Evolutionary conservation across 1,140 invertebrate species (phyloP).

Genomic region (Vanessa tameamea): DNA sequence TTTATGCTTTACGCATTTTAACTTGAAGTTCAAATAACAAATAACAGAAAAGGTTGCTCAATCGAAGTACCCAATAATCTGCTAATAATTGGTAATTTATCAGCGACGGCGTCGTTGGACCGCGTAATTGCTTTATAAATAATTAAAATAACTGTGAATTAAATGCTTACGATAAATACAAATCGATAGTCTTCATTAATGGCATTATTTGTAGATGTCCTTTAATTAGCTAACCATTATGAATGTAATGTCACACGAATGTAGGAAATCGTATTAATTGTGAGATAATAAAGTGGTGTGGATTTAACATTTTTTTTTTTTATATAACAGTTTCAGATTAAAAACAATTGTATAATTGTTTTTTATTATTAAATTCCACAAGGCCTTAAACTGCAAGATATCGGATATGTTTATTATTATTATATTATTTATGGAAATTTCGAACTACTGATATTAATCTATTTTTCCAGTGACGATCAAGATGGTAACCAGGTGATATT

Average conservation of each 20-base stretch:
- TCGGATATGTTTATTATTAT: too few species aligned
- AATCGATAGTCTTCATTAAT: neutral
- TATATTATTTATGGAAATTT: too few species aligned
- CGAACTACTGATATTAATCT: neutral
- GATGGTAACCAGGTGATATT: slow-evolving; percentile 38
- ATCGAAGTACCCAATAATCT: neutral
- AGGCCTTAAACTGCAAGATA: too few species aligned
- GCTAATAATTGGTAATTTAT: neutral
- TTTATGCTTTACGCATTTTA: too few species aligned
- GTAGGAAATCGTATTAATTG: too few species aligned
- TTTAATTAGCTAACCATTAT: neutral
- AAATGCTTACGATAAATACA: neutral
- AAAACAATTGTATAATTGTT: too few species aligned
- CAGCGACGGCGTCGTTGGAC: neutral
- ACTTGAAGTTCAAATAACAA: neutral
- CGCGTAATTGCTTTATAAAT: neutral
- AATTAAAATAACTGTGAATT: slow-evolving; percentile 1
- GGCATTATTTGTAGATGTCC: neutral
- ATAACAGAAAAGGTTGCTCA: neutral
- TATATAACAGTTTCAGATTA: too few species aligned
- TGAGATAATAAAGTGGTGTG: too few species aligned
- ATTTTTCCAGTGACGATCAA: slow-evolving; percentile 44
- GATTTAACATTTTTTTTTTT: too few species aligned
- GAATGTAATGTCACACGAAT: too few species aligned
- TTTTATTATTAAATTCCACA: too few species aligned